These are phyloP conservation scores for Myotis yumanensis DNA, from an alignment of 2,113 vertebrate species.

Conservation along the genomic window DNA sequence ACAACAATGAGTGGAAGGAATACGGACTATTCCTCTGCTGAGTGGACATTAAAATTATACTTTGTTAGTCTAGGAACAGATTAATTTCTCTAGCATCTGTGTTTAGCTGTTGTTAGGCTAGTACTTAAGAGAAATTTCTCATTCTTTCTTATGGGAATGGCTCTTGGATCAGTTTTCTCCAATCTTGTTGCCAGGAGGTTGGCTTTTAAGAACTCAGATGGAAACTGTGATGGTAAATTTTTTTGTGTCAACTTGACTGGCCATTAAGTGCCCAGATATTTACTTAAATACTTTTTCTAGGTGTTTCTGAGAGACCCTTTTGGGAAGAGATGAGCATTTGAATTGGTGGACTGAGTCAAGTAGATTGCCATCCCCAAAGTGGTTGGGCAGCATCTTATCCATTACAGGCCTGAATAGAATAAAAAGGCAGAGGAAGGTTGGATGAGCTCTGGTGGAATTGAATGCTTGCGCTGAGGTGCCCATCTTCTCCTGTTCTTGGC, in stretches of 20 bases:
- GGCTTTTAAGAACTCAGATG: background rate
- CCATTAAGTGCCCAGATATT: background rate
- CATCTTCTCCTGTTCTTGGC: background rate
- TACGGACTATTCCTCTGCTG: rapidly evolving
- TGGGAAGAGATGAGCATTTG: background rate
- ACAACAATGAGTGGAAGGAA: background rate
- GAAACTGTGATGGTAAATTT: background rate
- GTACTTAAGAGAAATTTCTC: background rate
- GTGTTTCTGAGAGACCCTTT: background rate
- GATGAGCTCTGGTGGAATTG: background rate
- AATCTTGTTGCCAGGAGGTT: background rate
- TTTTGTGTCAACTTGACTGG: background rate
- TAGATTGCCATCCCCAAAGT: background rate
- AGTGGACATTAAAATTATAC: rapidly evolving
- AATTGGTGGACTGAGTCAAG: background rate
- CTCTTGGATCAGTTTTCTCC: background rate
- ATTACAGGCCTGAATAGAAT: background rate
- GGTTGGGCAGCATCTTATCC: background rate
- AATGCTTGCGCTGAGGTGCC: background rate
- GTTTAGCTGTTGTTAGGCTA: background rate
- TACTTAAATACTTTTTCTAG: background rate
- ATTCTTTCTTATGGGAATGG: background rate
- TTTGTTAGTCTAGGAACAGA: background rate
- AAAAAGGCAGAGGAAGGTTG: background rate
- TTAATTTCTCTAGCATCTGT: background rate